Base-by-base conservation (phyloP, 2,113 vertebrate species). In the Crotalus tigris region DNA sequence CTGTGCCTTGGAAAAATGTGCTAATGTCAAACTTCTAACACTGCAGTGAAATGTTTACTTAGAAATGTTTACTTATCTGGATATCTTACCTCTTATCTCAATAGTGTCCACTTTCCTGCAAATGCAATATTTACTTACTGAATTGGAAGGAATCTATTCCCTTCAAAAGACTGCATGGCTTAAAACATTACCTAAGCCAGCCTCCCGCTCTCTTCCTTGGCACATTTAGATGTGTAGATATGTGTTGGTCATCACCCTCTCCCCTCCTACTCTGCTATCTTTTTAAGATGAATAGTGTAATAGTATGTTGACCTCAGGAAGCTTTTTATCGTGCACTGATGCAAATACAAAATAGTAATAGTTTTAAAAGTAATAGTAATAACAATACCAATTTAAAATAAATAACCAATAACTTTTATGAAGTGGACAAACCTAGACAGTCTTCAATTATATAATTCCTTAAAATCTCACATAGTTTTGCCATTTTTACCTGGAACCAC, bases 1-100 rank as follows among this genome's bases (percentile, higher is more conserved):
- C 11, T 92, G 86, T 26, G 57, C 94, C 87, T 94, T 93, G 94
- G 89, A 95, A 93, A 75, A 91, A 91, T 88, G 86, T 93, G 93
- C 92, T 92, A 94, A 93, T 44, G 89, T 88, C 94, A 93, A 96
- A 95, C 94, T 93, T 94, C 94, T 94, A 96, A 94, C 91, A 95
- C 93, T 94, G 94, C 90, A 92, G 81, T 90, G 90, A 94, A 94
- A 94, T 95, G 21, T 89, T 96, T 87, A 92, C 64, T 89, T 95
- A 92, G 88, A 94, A 94, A 94, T 95, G 13, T 89, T 96, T 87
- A 93, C 64, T 89, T 95, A 93, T 94, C 94, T 92, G 29, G 89
- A 2, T 59, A 94, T 94, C 95, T 94, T 88, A 85, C 49, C 85
- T 93, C 94, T 93, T 91, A 91, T 92, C 21, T 44, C 49, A 93